Evolutionary conservation across 2,113 vertebrate species (phyloP).

Genomic region (Athene cunicularia): DNA sequence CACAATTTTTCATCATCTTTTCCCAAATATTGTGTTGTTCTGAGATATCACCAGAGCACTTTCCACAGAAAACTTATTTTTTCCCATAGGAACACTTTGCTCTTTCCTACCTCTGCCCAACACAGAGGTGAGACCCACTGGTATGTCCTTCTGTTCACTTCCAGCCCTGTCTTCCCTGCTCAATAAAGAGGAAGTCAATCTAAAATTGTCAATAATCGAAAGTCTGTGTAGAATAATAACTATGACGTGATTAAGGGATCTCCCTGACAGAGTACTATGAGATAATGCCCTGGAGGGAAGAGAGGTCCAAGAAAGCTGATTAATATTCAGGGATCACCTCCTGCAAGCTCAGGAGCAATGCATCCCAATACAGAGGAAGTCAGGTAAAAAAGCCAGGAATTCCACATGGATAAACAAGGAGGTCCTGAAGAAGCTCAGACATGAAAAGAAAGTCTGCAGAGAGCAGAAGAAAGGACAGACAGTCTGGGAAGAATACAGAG

Average conservation of each 20-base stretch:
- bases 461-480: too few relatives aligned
- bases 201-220: background rate
- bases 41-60: background rate
- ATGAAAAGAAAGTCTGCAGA: too few relatives aligned
- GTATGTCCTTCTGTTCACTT: background rate
- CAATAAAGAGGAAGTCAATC: background rate
- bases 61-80: background rate
- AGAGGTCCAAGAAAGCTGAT: too few relatives aligned
- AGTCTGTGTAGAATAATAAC: background rate
- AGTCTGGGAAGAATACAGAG: too few relatives aligned
- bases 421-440: too few relatives aligned
- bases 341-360: too few relatives aligned
- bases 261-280: too few relatives aligned
- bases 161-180: background rate
- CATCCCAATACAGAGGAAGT: too few relatives aligned
- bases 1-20: background rate
- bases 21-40: background rate
- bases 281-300: too few relatives aligned
- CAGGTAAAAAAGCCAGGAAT: too few relatives aligned
- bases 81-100: rapidly evolving
- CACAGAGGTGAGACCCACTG: background rate
- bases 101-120: background rate
- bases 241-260: background rate
- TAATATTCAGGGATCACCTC: too few relatives aligned
- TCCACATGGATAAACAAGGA: too few relatives aligned